Evolutionary conservation across 64 coral and sea anemone species (phyloP).

Genomic region (Montipora capricornis): DNA sequence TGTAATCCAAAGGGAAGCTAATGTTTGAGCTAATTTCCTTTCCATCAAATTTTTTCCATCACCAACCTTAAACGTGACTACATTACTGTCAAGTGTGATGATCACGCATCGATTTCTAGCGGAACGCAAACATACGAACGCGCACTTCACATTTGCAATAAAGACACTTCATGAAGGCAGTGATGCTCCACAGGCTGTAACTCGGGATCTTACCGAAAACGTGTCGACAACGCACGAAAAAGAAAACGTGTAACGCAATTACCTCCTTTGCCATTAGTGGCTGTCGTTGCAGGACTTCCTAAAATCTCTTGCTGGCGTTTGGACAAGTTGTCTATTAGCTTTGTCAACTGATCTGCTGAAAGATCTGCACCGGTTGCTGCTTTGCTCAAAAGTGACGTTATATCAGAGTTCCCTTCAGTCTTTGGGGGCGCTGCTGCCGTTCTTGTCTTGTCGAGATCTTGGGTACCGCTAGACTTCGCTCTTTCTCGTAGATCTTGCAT

Average conservation of each 20-base stretch:
- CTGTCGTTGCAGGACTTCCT: constrained; percentile 31
- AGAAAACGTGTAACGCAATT: constrained; percentile 25
- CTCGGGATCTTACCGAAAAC: not conserved
- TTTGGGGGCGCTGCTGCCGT: constrained; percentile 14
- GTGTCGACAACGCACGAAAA: constrained; percentile 10
- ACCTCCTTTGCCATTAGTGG: constrained; percentile 83
- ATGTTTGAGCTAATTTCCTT: too few species aligned
- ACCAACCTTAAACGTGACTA: not conserved
- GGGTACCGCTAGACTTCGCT: constrained; percentile 27
- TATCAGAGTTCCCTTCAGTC: constrained; percentile 44
- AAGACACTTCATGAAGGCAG: not conserved
- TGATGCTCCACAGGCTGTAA: not conserved
- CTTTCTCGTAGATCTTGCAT: constrained; percentile 99
- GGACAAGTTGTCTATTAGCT: constrained; percentile 88
- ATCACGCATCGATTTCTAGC: too few species aligned
- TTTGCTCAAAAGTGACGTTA: constrained; percentile 70
- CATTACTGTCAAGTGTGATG: too few species aligned
- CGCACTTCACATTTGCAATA: not conserved
- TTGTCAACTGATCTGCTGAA: constrained; percentile 84
- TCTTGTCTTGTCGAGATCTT: not conserved
- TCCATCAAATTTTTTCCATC: not conserved
- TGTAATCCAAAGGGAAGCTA: too few species aligned
- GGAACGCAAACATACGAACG: not conserved
- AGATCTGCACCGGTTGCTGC: constrained; percentile 81
- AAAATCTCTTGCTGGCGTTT: constrained; percentile 84